Base-by-base conservation (phyloP, 2,888 invertebrate genomes). In the Elgonia sp. region DNA sequence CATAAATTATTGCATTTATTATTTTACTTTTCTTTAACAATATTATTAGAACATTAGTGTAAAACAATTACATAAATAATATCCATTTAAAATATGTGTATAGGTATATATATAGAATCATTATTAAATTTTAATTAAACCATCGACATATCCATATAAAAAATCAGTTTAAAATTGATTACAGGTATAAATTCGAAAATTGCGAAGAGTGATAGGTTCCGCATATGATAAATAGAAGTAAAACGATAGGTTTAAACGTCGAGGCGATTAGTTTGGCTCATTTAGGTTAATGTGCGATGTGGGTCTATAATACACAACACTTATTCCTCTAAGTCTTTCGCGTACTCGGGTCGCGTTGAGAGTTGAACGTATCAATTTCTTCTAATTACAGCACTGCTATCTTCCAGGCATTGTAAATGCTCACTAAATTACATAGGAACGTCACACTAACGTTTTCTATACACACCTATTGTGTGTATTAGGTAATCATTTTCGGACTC, bases 361-460 rank as follows among this genome's bases (percentile, higher is more conserved):
- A 82, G 81, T 75, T 65, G 87, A 92, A 93, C 91, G 92, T 93
- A 93, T 93, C 92, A 93, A 93, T 94, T 93, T 93, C 91, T 93
- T 92, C 91, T 93, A 93, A 93, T 93, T 93, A 91, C 90, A 90
- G 88, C 81, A 77, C 79, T 72, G 89, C 86, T 42, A 62, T 82
- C 81, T 89, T 76, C 60, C 29, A 87, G 60, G 67, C 87, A 91
- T 91, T 91, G 91, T 92, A 89, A 90, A 86, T 85, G 84, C 82
- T 88, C 89, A 84, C 87, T 75, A 93, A 93, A 93, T 93, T 93
- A 93, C 89, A 92, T 79, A 86, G 86, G 79, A 46, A 65, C 76
- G 82, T 65, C 82, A 20, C 53, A 46, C 57, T 62, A 50, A 69
- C 72, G 62, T 84, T 86, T 76, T 84, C 75, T 72, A 73, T 55